Evolutionary conservation across 2,113 vertebrate species (phyloP).

Genomic region (Spea bombifrons): DNA sequence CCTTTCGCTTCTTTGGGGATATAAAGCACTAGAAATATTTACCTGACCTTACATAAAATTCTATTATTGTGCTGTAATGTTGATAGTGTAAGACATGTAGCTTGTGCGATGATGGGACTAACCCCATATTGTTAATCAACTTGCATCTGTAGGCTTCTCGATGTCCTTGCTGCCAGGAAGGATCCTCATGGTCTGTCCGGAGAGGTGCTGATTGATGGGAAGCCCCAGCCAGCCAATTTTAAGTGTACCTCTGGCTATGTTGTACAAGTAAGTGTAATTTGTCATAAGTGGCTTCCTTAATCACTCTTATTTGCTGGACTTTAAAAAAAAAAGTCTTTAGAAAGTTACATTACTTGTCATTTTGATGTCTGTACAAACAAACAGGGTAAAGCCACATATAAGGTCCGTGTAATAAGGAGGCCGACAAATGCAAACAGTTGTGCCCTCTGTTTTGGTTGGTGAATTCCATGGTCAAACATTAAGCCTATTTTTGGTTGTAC

Average conservation of each 20-base stretch:
- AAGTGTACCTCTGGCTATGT: conserved; percentile 93
- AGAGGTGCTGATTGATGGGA: conserved; percentile 81
- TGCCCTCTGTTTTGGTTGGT: neutral
- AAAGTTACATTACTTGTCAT: too few species aligned
- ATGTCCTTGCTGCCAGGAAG: conserved; percentile 75
- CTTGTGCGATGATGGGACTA: too few species aligned
- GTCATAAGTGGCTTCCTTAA: too few species aligned
- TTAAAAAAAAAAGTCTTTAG: too few species aligned
- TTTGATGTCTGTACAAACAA: too few species aligned
- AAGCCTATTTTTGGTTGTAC: neutral
- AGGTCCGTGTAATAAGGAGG: too few species aligned
- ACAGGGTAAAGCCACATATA: too few species aligned
- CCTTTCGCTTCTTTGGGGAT: too few species aligned
- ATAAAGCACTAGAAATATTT: neutral
- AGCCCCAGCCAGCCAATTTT: conserved; percentile 83
- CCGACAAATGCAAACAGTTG: too few species aligned
- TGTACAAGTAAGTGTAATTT: conserved; percentile 74
- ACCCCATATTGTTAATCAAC: neutral
- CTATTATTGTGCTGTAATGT: neutral
- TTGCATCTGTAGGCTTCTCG: conserved; percentile 60
- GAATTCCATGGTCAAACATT: neutral
- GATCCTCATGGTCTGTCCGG: conserved; percentile 76
- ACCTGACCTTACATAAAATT: neutral
- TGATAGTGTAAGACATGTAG: too few species aligned
- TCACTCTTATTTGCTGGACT: too few species aligned